Percentiles rank a stretch among this genome's conserved stretches.
Evolutionary conservation across 2,888 invertebrate genomes (phyloP).

Genomic region (Iselma pallidipennis): DNA sequence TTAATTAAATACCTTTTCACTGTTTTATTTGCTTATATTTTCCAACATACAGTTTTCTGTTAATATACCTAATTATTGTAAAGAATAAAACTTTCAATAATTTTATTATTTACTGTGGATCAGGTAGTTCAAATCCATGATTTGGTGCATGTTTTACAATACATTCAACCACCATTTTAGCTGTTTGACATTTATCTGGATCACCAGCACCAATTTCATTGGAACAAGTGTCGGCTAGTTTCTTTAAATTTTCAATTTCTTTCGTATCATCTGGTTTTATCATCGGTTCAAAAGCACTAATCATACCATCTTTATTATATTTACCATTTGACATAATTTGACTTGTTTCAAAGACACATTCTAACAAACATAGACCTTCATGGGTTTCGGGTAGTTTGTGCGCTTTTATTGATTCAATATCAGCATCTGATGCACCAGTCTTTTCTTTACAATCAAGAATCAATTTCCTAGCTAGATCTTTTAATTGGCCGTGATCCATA

Average conservation of each 20-base stretch:
- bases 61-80: too few relatives aligned
- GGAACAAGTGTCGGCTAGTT: constrained; percentile 45
- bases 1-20: too few relatives aligned
- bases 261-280: constrained; percentile 40
- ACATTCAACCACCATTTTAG: constrained; percentile 45
- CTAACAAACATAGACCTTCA: constrained; percentile 47
- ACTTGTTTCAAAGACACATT: constrained; percentile 47
- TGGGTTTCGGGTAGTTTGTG: constrained; percentile 45
- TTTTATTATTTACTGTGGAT: too few relatives aligned
- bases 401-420: constrained; percentile 40
- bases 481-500: neutral
- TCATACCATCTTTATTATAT: constrained; percentile 45
- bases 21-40: too few relatives aligned
- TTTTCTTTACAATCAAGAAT: constrained; percentile 43
- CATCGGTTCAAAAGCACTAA: constrained; percentile 41
- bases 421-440: constrained; percentile 46
- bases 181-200: constrained; percentile 41
- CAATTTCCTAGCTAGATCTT: constrained; percentile 9
- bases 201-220: constrained; percentile 38
- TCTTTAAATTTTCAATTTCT: constrained; percentile 40
- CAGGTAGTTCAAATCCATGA: neutral
- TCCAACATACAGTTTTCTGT: neutral
- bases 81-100: too few relatives aligned
- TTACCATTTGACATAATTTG: constrained; percentile 50
- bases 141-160: constrained; percentile 32